A percentile compares a stretch with the other conserved stretches of the same genome.
Conservation (phyloP, 1,140 invertebrate genomes). For the Lamellibrachia luymesi region DNA sequence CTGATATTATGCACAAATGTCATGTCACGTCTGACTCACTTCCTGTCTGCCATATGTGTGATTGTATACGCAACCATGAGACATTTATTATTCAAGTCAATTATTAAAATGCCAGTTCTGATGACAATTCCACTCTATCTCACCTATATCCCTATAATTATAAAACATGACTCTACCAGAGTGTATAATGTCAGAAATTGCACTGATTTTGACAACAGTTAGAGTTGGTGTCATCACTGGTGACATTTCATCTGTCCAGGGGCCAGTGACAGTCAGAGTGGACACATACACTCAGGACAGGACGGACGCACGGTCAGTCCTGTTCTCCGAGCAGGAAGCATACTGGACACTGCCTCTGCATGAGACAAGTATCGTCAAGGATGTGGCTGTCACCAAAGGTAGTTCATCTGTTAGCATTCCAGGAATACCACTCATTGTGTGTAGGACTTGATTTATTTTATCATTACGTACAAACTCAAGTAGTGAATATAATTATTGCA, state of each 20-base stretch:
- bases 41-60: neutral
- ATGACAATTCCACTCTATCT: neutral
- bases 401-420: conserved; percentile 11
- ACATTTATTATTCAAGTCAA: neutral
- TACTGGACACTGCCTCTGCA: conserved; percentile 63
- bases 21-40: neutral
- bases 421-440: no score
- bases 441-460: no score
- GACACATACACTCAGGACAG: conserved; percentile 53
- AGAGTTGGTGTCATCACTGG: neutral
- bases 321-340: conserved; percentile 64
- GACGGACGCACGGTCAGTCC: conserved; percentile 59
- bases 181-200: neutral
- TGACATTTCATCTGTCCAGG: conserved; percentile 26
- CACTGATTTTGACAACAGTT: neutral
- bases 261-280: conserved; percentile 36
- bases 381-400: conserved; percentile 59
- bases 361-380: conserved; percentile 60
- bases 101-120: neutral
- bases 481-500: no score
- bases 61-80: neutral
- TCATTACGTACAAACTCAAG: no score
- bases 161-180: no score
- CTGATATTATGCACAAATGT: neutral
- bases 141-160: neutral